phyloP scores from a whole-genome alignment of 1,140 invertebrate species.

The Homalodisca vitripennis region DNA sequence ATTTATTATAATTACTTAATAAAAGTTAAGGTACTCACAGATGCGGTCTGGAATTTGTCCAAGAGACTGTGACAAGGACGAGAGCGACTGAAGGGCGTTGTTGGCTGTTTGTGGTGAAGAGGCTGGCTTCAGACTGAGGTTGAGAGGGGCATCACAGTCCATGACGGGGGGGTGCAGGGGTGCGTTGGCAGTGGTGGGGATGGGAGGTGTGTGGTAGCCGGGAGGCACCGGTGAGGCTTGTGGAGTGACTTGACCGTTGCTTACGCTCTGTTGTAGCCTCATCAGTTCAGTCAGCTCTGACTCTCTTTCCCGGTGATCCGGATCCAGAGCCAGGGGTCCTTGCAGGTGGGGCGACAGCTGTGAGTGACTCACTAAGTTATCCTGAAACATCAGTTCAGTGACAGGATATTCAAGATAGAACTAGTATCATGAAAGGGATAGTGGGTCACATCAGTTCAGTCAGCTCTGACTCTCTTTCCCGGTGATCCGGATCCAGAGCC shows the following conservation, averaged over 20 bases:
- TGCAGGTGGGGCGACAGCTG: background rate
- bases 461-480: no score
- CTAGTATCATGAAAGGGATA: no score
- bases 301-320: no score
- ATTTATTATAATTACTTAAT: background rate
- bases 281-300: constrained; percentile 62
- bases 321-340: background rate
- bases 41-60: constrained; percentile 42
- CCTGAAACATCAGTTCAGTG: no score
- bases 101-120: constrained; percentile 47
- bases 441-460: constrained; percentile 75
- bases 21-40: constrained; percentile 39
- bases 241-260: constrained; percentile 43
- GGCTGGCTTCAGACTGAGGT: constrained; percentile 74
- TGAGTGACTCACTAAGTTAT: background rate
- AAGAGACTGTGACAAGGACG: constrained; percentile 38
- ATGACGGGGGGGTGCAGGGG: no score
- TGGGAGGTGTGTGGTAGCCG: constrained; percentile 15
- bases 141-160: constrained; percentile 74
- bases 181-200: background rate
- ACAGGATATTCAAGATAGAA: no score
- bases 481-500: background rate
- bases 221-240: background rate
- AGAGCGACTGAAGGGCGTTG: constrained; percentile 37
- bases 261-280: constrained; percentile 61